phyloP scores from a whole-genome alignment of 2,888 invertebrate genomes.

The Cryptus viduatorius region DNA sequence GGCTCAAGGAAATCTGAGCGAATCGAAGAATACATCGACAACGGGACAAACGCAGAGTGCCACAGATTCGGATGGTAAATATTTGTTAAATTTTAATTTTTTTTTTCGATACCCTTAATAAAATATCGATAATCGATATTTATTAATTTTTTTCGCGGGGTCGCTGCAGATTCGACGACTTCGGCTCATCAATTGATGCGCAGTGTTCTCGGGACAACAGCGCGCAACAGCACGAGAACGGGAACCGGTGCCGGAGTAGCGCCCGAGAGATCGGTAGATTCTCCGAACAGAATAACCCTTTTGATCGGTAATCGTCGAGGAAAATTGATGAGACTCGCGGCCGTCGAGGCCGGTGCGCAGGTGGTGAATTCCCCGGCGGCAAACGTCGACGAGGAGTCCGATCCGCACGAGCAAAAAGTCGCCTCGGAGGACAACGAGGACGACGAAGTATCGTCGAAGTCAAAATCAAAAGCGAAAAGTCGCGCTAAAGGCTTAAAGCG shows the following conservation, averaged over 20 bases:
- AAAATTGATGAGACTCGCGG: constrained; percentile 88
- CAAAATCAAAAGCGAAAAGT: constrained; percentile 77
- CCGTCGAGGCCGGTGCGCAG: constrained; percentile 75
- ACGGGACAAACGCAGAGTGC: constrained; percentile 84
- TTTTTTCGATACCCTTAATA: background rate
- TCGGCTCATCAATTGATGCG: constrained; percentile 79
- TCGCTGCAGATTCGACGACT: constrained; percentile 67
- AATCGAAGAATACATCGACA: constrained; percentile 78
- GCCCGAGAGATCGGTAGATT: constrained; percentile 83
- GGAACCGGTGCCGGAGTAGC: constrained; percentile 73
- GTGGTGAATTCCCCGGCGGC: constrained; percentile 33
- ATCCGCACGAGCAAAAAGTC: constrained; percentile 47
- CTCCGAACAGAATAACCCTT: constrained; percentile 90
- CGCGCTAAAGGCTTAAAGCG: constrained; percentile 78
- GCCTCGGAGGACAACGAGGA: constrained; percentile 51
- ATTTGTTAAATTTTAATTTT: constrained; percentile 17
- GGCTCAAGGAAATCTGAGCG: constrained; percentile 77
- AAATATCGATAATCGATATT: background rate
- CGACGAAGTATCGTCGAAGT: constrained; percentile 56
- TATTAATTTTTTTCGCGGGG: background rate
- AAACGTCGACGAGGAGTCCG: constrained; percentile 47
- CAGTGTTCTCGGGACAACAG: constrained; percentile 75
- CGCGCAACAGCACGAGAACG: constrained; percentile 70
- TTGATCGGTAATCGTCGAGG: constrained; percentile 91
- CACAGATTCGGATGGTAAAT: constrained; percentile 82